A percentile compares a stretch with the other conserved stretches of the same genome.
phyloP scores from a whole-genome alignment of 1,140 invertebrate genomes.

The Drosophila rufa region DNA sequence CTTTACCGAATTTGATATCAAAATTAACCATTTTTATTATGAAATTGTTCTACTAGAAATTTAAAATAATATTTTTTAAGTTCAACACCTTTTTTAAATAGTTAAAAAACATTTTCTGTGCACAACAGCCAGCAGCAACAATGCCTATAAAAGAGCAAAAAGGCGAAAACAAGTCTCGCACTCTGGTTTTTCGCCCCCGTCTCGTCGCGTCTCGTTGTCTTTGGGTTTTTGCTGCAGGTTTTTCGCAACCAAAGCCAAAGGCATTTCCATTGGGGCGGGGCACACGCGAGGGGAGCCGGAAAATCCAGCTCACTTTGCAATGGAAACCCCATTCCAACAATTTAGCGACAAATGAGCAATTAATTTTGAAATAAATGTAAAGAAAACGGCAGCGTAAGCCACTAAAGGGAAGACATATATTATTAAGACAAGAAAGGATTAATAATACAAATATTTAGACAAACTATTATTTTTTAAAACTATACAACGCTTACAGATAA shows the following conservation, averaged over 20 bases:
- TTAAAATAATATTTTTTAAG: neutral
- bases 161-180: slow-evolving; percentile 81
- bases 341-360: slow-evolving; percentile 83
- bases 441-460: neutral
- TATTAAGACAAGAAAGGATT: neutral
- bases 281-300: slow-evolving; percentile 33
- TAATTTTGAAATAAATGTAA: slow-evolving; percentile 83
- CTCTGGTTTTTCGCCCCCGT: slow-evolving; percentile 63
- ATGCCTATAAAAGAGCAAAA: slow-evolving; percentile 80
- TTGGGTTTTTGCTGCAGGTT: slow-evolving; percentile 58
- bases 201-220: slow-evolving; percentile 3
- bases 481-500: neutral
- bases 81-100: neutral
- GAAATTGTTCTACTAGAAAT: no score
- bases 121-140: slow-evolving; percentile 57
- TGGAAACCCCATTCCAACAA: slow-evolving; percentile 82
- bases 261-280: slow-evolving; percentile 41
- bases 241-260: slow-evolving; percentile 58
- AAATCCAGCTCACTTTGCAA: slow-evolving; percentile 56
- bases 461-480: neutral
- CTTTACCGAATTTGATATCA: neutral
- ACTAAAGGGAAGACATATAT: slow-evolving; percentile 1
- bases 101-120: neutral
- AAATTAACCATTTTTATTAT: neutral
- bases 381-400: slow-evolving; percentile 32